Evolutionary conservation across 2,113 vertebrate species (phyloP).

Genomic region (Boulengeromyrus knoepffleri): DNA sequence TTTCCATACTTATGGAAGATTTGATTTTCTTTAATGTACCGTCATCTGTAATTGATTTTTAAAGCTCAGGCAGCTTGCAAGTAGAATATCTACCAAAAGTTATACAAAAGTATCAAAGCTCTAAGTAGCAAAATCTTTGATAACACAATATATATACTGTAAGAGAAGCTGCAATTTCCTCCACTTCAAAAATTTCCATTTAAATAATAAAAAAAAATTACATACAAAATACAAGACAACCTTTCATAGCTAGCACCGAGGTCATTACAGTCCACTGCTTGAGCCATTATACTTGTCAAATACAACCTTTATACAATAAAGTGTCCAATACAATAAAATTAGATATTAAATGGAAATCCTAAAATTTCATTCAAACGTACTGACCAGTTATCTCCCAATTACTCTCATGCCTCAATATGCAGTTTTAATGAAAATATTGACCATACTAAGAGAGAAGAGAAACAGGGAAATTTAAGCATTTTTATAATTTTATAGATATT

Average conservation of each 20-base stretch:
- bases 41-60: not conserved
- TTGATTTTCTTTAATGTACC: not conserved
- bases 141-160: not conserved
- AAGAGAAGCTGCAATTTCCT: not conserved
- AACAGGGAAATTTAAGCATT: not conserved
- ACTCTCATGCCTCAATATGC: not conserved
- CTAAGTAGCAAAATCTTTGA: not conserved
- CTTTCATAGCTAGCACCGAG: not conserved
- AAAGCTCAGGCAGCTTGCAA: not conserved
- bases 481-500: not conserved
- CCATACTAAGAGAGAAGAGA: not conserved
- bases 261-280: not conserved
- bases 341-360: not conserved
- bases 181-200: not conserved
- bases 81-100: not conserved
- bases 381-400: not conserved
- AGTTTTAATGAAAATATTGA: not conserved
- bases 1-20: not conserved
- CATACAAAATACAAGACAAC: not conserved
- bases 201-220: constrained; percentile 3
- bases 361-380: not conserved
- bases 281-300: not conserved
- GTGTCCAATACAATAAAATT: not conserved
- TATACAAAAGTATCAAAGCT: not conserved
- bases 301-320: not conserved